A percentile compares a stretch with the other conserved stretches of the same genome.
phyloP scores from a whole-genome alignment of 2,888 invertebrate species.

The Dynastes grantii region DNA sequence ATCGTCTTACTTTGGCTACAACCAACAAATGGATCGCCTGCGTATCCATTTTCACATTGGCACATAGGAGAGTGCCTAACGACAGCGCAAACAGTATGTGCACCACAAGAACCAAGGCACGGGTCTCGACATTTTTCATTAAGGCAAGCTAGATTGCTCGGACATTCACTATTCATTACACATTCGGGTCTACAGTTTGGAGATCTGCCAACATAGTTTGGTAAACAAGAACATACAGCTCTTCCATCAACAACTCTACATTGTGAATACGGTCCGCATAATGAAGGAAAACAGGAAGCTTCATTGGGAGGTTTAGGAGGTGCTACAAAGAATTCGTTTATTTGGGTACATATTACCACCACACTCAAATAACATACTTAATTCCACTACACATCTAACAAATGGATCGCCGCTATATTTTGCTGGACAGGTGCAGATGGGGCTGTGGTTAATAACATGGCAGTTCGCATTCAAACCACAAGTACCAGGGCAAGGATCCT shows the following conservation, averaged over 20 bases:
- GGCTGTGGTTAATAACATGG: conserved; percentile 88
- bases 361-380: conserved; percentile 74
- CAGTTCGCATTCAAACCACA: conserved; percentile 88
- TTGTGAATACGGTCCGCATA: conserved; percentile 89
- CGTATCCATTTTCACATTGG: conserved; percentile 84
- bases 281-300: conserved; percentile 87
- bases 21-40: conserved; percentile 89
- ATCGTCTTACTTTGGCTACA: conserved; percentile 68
- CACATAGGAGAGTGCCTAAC: conserved; percentile 89
- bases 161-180: conserved; percentile 87
- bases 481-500: conserved; percentile 87
- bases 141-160: conserved; percentile 87
- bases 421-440: conserved; percentile 85
- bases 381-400: conserved; percentile 79
- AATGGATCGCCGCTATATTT: conserved; percentile 89
- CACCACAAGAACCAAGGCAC: conserved; percentile 89
- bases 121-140: conserved; percentile 88
- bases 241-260: conserved; percentile 84
- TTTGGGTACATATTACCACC: conserved; percentile 45
- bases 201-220: conserved; percentile 86
- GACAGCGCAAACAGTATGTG: conserved; percentile 84
- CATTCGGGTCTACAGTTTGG: conserved; percentile 92
- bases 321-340: conserved; percentile 69
- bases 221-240: conserved; percentile 86
- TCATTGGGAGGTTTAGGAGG: conserved; percentile 64